These are phyloP conservation scores for Lacerta viridis DNA, from an alignment of 2,797 vertebrate genomes.

Conservation along the genomic window DNA sequence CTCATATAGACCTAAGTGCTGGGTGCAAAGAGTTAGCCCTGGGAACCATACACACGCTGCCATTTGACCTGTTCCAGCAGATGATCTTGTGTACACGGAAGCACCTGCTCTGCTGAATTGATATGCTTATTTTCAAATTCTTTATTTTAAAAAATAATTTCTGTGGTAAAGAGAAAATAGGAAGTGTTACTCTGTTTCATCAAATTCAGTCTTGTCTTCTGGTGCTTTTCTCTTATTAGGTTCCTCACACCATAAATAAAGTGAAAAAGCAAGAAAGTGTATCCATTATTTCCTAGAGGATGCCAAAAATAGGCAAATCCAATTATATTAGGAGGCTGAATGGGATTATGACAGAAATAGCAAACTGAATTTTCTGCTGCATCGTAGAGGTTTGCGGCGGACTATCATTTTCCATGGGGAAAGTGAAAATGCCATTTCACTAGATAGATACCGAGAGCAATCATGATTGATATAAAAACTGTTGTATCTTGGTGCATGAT, in stretches of 20 bases:
- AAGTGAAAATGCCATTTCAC: not conserved
- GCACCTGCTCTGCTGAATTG: not conserved
- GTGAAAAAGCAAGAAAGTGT: not conserved
- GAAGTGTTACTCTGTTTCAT: not conserved
- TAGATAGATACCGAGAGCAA: not conserved
- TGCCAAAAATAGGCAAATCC: not conserved
- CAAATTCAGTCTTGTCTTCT: not conserved
- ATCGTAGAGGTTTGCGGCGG: not conserved
- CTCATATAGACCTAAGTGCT: not conserved
- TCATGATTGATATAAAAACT: not conserved
- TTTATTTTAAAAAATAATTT: not conserved
- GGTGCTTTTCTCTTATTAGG: not conserved
- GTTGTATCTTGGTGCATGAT: not conserved
- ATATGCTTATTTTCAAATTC: not conserved
- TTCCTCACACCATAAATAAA: not conserved
- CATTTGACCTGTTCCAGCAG: not conserved
- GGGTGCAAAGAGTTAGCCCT: not conserved
- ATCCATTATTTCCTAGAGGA: not conserved
- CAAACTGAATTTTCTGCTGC: not conserved
- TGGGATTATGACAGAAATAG: constrained; percentile 1
- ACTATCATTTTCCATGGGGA: not conserved
- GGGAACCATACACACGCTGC: not conserved
- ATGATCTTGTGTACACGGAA: not conserved
- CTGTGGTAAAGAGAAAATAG: not conserved
- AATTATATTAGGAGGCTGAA: not conserved